Evolutionary conservation across 2,113 vertebrate species (phyloP), one percentile per base, ranked within the genome.

Genomic region (Paralichthys olivaceus): DNA sequence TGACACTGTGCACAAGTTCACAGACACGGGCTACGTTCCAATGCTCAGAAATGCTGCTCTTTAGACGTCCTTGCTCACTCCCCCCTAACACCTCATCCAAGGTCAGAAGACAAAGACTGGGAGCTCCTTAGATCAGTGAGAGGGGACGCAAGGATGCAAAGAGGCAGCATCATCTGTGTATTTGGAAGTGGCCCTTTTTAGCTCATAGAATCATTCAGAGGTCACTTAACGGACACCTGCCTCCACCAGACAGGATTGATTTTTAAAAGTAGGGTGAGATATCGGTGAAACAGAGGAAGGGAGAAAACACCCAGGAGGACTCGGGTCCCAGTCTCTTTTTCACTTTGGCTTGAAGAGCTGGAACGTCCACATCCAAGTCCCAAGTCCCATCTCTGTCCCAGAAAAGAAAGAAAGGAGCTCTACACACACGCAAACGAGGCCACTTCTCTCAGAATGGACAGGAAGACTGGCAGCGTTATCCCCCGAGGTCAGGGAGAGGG

Each of bases 391-490:
- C 49, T 22, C 45, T 19, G 45, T 19, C 45, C 45, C 45, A 15
- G 4, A 49, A 19, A 49, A 15, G 7, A 19, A 15, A 20, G 45
- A 40, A 69, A 72, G 75, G 65, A 87, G 80, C 67, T 81, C 78
- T 37, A 69, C 81, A 79, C 82, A 87, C 70, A 81, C 25, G 23
- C 53, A 74, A 75, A 61, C 77, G 91, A 49, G 90, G 85, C 84
- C 75, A 85, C 87, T 83, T 88, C 84, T 88, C 71, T 83, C 78
- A 74, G 72, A 83, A 87, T 69, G 26, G 71, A 92, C 90, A 86
- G 94, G 93, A 94, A 94, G 93, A 95, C 93, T 91, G 89, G 85
- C 85, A 84, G 80, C 81, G 83, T 87, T 85, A 72, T 76, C 85
- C 84, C 80, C 84, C 59, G 67, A 90, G 79, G 85, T 91, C 79